These are phyloP conservation scores for Volucella bombylans DNA, from an alignment of 2,888 invertebrate genomes.

Conservation along the genomic window DNA sequence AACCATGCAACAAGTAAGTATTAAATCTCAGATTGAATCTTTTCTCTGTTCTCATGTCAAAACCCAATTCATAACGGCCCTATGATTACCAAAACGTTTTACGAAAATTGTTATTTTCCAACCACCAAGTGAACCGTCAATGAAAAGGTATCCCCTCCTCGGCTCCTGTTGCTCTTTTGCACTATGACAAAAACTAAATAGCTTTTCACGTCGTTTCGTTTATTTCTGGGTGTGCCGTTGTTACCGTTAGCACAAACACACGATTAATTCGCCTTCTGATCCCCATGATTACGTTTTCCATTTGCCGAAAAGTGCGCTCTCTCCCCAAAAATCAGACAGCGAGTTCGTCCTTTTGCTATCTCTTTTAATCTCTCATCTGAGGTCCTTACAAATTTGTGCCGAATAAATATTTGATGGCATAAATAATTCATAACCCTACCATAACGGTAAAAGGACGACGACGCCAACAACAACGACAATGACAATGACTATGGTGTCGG, in stretches of 20 bases:
- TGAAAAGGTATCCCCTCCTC: slow-evolving; percentile 51
- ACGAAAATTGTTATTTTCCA: slow-evolving; percentile 54
- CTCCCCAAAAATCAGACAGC: not conserved
- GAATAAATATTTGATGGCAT: slow-evolving; percentile 72
- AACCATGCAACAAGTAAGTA: slow-evolving; percentile 24
- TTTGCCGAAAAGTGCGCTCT: slow-evolving; percentile 46
- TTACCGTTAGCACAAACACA: slow-evolving; percentile 58
- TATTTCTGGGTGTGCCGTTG: not conserved
- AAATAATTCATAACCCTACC: slow-evolving; percentile 73
- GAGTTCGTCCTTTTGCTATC: slow-evolving; percentile 28
- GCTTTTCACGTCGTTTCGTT: slow-evolving; percentile 46
- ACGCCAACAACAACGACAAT: slow-evolving; percentile 6
- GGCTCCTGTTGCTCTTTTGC: slow-evolving; percentile 15
- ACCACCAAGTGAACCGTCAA: slow-evolving; percentile 23
- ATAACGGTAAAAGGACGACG: slow-evolving; percentile 47
- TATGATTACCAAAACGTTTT: slow-evolving; percentile 64
- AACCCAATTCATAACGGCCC: slow-evolving; percentile 10
- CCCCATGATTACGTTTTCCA: slow-evolving; percentile 70
- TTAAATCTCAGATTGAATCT: not conserved
- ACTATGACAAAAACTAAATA: slow-evolving; percentile 9
- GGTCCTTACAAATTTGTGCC: slow-evolving; percentile 65
- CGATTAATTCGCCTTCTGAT: slow-evolving; percentile 64
- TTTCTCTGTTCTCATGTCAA: not conserved
- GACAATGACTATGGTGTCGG: slow-evolving; percentile 16
- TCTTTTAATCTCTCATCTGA: slow-evolving; percentile 29